These are phyloP conservation scores for Ruditapes philippinarum DNA, from an alignment of 1,140 invertebrate species.

Conservation along the genomic window DNA sequence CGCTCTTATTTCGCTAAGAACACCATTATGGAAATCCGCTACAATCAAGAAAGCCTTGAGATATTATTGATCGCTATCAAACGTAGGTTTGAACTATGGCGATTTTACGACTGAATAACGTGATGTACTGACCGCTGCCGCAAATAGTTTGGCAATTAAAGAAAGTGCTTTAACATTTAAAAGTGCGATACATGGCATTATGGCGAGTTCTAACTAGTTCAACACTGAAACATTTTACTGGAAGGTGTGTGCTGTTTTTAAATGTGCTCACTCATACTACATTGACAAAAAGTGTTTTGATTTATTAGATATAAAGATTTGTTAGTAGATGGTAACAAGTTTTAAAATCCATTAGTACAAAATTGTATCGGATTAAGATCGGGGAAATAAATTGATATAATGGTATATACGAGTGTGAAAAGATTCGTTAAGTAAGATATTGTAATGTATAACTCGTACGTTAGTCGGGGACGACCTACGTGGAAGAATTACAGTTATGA, in stretches of 20 bases:
- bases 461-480: background rate
- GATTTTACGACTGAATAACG: background rate
- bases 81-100: too few relatives aligned
- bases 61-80: too few relatives aligned
- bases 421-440: background rate
- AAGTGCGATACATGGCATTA: too few relatives aligned
- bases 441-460: background rate
- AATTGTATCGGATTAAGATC: background rate
- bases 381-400: background rate
- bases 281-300: background rate
- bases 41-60: too few relatives aligned
- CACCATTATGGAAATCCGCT: too few relatives aligned
- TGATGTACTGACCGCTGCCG: background rate
- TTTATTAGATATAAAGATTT: background rate
- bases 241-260: too few relatives aligned
- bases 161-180: too few relatives aligned
- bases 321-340: background rate
- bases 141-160: too few relatives aligned
- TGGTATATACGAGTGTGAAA: background rate
- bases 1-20: too few relatives aligned
- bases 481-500: slow-evolving; percentile 50
- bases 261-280: too few relatives aligned
- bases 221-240: too few relatives aligned
- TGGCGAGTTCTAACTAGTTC: too few relatives aligned
- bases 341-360: background rate